Base-by-base conservation (phyloP, 2,797 vertebrate genomes). In the Thalassophryne amazonica region DNA sequence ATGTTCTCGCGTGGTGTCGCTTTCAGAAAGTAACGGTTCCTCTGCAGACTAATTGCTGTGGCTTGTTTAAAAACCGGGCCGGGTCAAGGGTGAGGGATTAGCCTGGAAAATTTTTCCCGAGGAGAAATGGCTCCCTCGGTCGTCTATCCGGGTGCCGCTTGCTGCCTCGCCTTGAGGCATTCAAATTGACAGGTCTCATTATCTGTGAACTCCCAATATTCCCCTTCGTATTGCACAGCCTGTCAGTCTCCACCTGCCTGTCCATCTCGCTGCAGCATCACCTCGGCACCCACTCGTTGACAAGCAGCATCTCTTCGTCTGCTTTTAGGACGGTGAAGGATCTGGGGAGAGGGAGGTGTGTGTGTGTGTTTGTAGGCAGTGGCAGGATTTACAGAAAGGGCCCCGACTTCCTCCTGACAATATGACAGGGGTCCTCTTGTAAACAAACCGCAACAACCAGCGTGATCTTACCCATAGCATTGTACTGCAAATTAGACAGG, bases 401-500 rank as follows among this genome's bases (percentile, higher is more conserved):
- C 82, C 68, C 55, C 22, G n/a, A 36, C 87, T 89, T 88, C 88
- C 85, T 91, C 89, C 89, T 88, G 73, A 87, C 78, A 83, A 78
- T 84, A 85, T 87, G 91, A 91, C 89, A 89, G 66, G 86, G 88
- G 88, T 89, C 88, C 83, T 78, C 86, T 75, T 93, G 93, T 94
- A 93, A 93, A 94, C 92, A 94, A 92, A 93, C 87, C 88, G 87
- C 85, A 88, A 78, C 89, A 91, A 89, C 91, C 88, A 25, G 84
- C 76, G 75, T 48, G 85, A 87, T 91, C 86, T 86, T 78, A 90
- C 88, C 89, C 84, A 89, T 86, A 86, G 86, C 86, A 87, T 77
- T 84, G 86, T 91, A 87, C 87, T 89, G 92, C 92, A 92, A 93
- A 94, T 95, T 91, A 93, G 90, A 91, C 83, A 84, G 66, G 87